Evolutionary conservation across 53 echinoderm and acorn worm species (phyloP), one percentile per base, ranked within the genome.

Genomic region (Mesocentrotus franciscanus): DNA sequence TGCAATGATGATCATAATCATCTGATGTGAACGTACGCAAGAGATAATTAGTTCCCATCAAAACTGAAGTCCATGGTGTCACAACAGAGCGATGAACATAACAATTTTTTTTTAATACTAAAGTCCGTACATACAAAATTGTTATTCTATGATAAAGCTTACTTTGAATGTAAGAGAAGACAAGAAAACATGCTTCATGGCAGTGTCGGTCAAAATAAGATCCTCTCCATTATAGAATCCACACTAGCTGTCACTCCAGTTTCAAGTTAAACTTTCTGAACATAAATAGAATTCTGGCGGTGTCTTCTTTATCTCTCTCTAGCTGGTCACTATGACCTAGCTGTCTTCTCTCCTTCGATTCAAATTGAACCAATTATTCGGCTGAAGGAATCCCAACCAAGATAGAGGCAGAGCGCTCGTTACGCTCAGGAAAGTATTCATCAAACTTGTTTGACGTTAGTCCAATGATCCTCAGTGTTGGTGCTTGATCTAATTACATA

Each of bases 401-500:
- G 81, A 81, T 81, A 81, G 81, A 11, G 22, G 16, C 42, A 81
- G 81, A 39, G 81, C 9, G 42, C 42, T 76, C 42, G 81, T 81
- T 81, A 36, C 16, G 22, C 42, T 42, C 81, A 81, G 81, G 81
- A 81, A 81, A 81, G 81, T 81, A 81, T 81, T 81, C 81, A 81
- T 81, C 81, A 81, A 81, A 42, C 81, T 42, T 18, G 81, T 42
- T 39, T 81, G 81, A 81, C 81, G 81, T 81, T 81, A 42, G 42
- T 81, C 81, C 81, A 18, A 36, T 20, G 39, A 81, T 42, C 81
- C 42, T 27, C 36, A 81, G 18, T 81, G 81, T 81, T 81, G 81
- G 81, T 81, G 35, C 81, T 81, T 81, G 81, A 81, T 81, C 81
- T 81, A 81, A 81, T 81, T 81, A 81, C 81, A 81, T 42, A 1